Conservation (phyloP, 2,113 vertebrate species). For the Copsychus sechellarum region DNA sequence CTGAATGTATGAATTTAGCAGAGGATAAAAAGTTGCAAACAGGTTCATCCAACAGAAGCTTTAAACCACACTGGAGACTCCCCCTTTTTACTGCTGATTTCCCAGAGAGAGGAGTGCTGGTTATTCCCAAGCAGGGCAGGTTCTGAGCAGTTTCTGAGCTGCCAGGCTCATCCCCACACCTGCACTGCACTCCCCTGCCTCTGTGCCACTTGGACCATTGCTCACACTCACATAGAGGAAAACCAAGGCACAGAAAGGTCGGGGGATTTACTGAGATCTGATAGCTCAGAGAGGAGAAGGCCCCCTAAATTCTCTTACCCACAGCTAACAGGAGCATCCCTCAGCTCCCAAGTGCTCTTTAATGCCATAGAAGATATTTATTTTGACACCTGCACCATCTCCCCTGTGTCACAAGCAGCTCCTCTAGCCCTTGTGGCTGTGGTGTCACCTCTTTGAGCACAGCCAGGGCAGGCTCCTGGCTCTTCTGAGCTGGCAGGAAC, state of each 20-base stretch:
- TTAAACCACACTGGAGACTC: neutral
- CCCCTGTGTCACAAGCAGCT: neutral
- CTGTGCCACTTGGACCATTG: neutral
- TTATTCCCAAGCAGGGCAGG: neutral
- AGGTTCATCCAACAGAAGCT: neutral
- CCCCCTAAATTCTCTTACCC: neutral
- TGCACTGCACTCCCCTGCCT: rapidly evolving
- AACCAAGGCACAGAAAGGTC: neutral
- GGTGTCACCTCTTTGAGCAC: neutral
- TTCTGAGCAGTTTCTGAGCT: neutral
- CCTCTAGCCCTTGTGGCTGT: neutral
- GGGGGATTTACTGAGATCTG: neutral
- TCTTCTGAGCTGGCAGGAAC: neutral
- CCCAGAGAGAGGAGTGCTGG: neutral
- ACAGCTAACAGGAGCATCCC: neutral
- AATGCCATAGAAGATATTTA: neutral
- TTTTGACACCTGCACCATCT: neutral
- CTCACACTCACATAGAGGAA: neutral
- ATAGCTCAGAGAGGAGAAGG: neutral
- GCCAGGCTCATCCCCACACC: neutral
- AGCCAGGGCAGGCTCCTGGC: neutral
- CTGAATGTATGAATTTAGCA: neutral
- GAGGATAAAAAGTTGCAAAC: neutral
- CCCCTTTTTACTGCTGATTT: neutral
- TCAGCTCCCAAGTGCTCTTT: neutral